Conservation (phyloP, 2,888 invertebrate species). For the Chaetogeoica ovagalla region DNA sequence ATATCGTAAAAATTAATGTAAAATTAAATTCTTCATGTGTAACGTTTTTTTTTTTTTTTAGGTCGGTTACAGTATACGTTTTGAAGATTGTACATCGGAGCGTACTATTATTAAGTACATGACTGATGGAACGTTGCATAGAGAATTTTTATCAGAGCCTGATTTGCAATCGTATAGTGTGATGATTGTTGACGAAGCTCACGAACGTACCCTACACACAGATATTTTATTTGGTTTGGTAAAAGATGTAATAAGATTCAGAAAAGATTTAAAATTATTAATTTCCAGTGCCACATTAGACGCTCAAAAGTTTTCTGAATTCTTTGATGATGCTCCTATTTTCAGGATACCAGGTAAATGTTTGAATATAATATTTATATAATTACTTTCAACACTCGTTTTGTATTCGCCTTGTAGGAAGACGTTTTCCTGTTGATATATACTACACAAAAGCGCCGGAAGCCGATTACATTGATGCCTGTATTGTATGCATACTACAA, state of each 20-base stretch:
- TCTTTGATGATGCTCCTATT: constrained; percentile 98
- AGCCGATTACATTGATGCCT: constrained; percentile 97
- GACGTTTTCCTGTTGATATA: constrained; percentile 96
- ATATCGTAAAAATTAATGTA: too few relatives aligned
- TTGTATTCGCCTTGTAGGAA: constrained; percentile 63
- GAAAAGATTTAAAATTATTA: constrained; percentile 90
- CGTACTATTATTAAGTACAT: constrained; percentile 96
- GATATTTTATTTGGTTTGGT: constrained; percentile 97
- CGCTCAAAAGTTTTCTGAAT: constrained; percentile 95
- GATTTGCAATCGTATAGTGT: constrained; percentile 95
- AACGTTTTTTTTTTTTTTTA: constrained; percentile 56
- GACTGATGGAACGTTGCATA: constrained; percentile 97
- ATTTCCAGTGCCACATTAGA: constrained; percentile 98
- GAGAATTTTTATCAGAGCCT: constrained; percentile 97
- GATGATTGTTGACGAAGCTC: constrained; percentile 99
- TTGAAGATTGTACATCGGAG: constrained; percentile 99
- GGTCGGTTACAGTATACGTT: constrained; percentile 81
- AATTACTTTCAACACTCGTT: too few relatives aligned
- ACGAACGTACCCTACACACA: constrained; percentile 96
- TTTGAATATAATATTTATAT: neutral
- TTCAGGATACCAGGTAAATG: constrained; percentile 79
- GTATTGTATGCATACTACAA: constrained; percentile 95
- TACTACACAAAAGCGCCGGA: constrained; percentile 99
- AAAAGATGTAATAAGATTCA: constrained; percentile 90
- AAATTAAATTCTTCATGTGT: neutral